Percentiles rank a stretch among this genome's conserved stretches.
phyloP scores from a whole-genome alignment of 1,140 invertebrate genomes.

The Lordiphosa stackelbergi region DNA sequence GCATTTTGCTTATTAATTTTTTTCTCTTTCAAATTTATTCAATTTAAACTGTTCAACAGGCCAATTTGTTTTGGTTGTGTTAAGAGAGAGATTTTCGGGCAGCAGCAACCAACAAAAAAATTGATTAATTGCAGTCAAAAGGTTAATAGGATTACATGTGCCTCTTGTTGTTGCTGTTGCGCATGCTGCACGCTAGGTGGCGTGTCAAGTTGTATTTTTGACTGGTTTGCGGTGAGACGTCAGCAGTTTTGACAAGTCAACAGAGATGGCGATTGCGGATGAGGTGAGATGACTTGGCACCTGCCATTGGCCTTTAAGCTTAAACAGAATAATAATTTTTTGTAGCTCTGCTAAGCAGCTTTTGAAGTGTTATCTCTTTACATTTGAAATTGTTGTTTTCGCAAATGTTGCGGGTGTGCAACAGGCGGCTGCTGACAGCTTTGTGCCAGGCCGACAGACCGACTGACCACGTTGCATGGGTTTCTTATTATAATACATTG shows the following conservation, averaged over 20 bases:
- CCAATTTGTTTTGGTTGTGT: conserved; percentile 34
- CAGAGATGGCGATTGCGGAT: conserved; percentile 31
- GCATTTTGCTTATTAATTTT: background rate
- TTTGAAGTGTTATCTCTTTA: conserved; percentile 4
- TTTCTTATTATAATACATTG: conserved; percentile 1
- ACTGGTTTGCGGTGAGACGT: conserved; percentile 23
- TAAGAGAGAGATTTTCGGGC: background rate
- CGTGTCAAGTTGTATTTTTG: conserved; percentile 40
- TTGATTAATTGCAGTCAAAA: conserved; percentile 66
- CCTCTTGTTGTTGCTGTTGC: conserved; percentile 19
- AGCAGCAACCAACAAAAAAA: conserved; percentile 12
- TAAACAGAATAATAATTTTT: conserved; percentile 7
- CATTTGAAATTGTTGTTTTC: too few species aligned
- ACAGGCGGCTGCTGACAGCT: too few species aligned
- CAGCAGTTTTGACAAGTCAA: conserved; percentile 62
- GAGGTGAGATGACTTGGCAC: conserved; percentile 33
- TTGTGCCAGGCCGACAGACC: background rate
- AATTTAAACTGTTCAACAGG: conserved; percentile 23
- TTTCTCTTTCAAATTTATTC: conserved; percentile 28
- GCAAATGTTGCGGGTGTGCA: too few species aligned
- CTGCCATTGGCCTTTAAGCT: conserved; percentile 44
- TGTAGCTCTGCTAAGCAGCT: conserved; percentile 19
- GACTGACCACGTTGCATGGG: too few species aligned
- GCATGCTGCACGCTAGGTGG: conserved; percentile 53
- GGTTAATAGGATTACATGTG: conserved; percentile 66